Base-by-base conservation (phyloP, 2,797 vertebrate genomes). In the Hyperoplus lanceolatus region DNA sequence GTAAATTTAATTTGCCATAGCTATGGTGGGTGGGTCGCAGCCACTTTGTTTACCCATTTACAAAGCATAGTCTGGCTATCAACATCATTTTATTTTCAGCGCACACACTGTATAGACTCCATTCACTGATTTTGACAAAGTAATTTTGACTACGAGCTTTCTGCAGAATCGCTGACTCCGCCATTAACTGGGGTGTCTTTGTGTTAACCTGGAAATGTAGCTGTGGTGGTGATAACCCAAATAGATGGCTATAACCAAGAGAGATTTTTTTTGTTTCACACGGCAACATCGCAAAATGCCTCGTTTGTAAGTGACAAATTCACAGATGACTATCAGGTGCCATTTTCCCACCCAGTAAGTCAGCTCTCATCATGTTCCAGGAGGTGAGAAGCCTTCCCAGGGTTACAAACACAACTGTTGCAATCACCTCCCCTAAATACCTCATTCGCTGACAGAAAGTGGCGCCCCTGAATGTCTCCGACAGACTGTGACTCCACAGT, bases 331-430 rank as follows among this genome's bases (percentile, higher is more conserved):
- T 76, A 81, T 88, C 87, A 89, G 82, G 81, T 89, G 88, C 77
- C 73, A 70, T 86, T 88, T 86, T 90, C 61, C 78, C 74, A 75
- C 70, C 80, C 54, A 9, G 75, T 92, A 88, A 92, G 77, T 88
- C 89, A 90, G 82, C 73, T 59, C 58, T 76, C 75, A 78, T 89
- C 78, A 83, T 85, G 82, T 86, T 90, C 86, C 84, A 64, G 87
- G 82, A 91, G 87, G 87, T 91, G 86, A 90, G 89, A 93, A 90
- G 75, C 81, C 73, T 85, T 84, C 75, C 73, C 60, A 16, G 75
- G 84, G 82, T 87, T 85, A 70, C 83, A 90, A 83, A 83, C 81
- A 79, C 84, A 86, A 77, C 84, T 81, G 81, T 80, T 53, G 57
- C 82, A 67, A 81, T 91, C 82, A 83, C 75, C 70, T 75, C 87